Evolutionary conservation across 2,797 vertebrate species (phyloP).

Genomic region (Cryptoprocta ferox): DNA sequence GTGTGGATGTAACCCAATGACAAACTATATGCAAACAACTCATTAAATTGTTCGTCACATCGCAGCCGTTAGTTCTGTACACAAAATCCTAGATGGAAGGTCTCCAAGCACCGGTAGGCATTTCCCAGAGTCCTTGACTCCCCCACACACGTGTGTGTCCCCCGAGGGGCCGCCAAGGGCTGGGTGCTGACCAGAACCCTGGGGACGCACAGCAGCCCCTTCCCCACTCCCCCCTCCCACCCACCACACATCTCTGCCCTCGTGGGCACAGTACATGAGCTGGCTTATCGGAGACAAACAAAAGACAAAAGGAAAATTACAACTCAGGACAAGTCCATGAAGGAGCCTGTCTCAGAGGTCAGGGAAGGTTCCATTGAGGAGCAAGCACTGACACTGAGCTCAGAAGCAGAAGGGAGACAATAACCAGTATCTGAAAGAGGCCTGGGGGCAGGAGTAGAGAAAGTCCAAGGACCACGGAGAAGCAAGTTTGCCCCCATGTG

Average conservation of each 20-base stretch:
- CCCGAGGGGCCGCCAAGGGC: neutral
- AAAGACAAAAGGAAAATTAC: neutral
- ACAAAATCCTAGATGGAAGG: neutral
- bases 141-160: fast-evolving
- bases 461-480: no score
- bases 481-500: neutral
- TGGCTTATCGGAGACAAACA: neutral
- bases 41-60: neutral
- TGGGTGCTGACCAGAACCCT: neutral
- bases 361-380: neutral
- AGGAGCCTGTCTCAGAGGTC: neutral
- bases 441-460: neutral
- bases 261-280: fast-evolving
- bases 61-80: neutral
- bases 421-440: neutral
- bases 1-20: neutral
- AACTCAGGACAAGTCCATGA: neutral
- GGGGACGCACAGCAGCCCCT: neutral
- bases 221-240: neutral
- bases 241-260: neutral
- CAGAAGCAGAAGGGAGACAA: neutral
- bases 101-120: fast-evolving
- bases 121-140: neutral
- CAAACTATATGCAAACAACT: neutral
- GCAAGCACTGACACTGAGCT: neutral